Evolutionary conservation across 2,113 vertebrate genomes (phyloP).

Genomic region (Chitala chitala): DNA sequence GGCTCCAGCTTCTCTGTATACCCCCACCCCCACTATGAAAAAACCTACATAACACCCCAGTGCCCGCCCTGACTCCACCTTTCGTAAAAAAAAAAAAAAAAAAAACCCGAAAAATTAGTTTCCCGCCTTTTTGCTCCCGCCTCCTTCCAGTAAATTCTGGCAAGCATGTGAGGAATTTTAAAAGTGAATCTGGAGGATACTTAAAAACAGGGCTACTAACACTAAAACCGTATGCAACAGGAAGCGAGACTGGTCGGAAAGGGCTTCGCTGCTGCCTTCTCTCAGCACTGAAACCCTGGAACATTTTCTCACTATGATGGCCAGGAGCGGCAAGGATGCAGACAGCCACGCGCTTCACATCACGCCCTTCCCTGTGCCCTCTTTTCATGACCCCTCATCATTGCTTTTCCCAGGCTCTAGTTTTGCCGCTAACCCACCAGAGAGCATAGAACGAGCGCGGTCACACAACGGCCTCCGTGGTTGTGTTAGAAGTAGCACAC

Average conservation of each 20-base stretch:
- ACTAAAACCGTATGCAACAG: slow-evolving; percentile 15
- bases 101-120: neutral
- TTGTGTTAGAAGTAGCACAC: neutral
- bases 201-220: slow-evolving; percentile 24
- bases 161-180: neutral
- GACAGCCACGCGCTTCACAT: slow-evolving; percentile 8
- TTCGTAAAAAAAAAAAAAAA: neutral
- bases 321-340: neutral
- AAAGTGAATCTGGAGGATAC: slow-evolving; percentile 26
- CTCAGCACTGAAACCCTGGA: slow-evolving; percentile 10
- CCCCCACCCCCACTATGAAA: neutral
- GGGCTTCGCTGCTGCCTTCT: slow-evolving; percentile 21
- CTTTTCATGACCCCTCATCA: neutral
- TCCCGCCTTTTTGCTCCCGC: neutral
- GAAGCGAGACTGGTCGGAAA: slow-evolving; percentile 20
- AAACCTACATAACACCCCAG: neutral
- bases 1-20: neutral
- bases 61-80: neutral
- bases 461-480: neutral
- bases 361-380: neutral
- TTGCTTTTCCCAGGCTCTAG: neutral
- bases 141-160: slow-evolving; percentile 1
- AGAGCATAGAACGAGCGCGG: too few species aligned
- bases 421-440: too few species aligned
- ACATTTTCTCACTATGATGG: slow-evolving; percentile 18